Evolutionary conservation across 2,888 invertebrate species (phyloP), one percentile per base, ranked within the genome.

Genomic region (Eupithecia subumbrata): DNA sequence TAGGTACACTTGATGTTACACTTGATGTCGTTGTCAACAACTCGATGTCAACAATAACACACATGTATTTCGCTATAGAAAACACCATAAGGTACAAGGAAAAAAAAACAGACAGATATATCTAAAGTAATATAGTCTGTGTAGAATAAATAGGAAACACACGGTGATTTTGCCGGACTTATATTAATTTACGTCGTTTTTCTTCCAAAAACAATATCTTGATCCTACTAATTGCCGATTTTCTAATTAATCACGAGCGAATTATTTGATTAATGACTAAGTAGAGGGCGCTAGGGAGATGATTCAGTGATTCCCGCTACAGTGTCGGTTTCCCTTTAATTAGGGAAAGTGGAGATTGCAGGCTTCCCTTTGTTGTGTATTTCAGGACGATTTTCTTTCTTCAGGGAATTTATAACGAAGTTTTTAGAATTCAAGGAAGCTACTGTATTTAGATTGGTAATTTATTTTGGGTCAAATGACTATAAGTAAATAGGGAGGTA

Each of bases 191-290:
- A 25, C 60, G 60, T 60, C 60, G 60, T 60, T 34, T 64, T 64
- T 64, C 64, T 69, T 72, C 48, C 56, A 70, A 73, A 67, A 37
- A 64, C 66, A 73, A 45, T 72, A 70, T 75, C 71, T 40, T 56
- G 64, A 69, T 71, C 69, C 63, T 85, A 83, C 89, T 93, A 93
- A 94, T 94, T 93, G 88, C 92, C 89, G 90, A 93, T 94, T 93
- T 91, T 88, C 90, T 91, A 93, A 94, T 94, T 94, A 93, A 94
- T 94, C 93, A 94, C 92, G 79, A 83, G 88, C 86, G 90, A 88
- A 90, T 91, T 88, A 88, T 93, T 93, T 94, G 93, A 94, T 94
- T 94, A 94, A 94, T 94, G 90, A 91, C 90, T 86, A 34, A 34
- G 64, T 64, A 64, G 64, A 64, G 30, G 30, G 63, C 63, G 25